phyloP scores from a whole-genome alignment of 2,888 invertebrate genomes.

The Ochlodes sylvanus region DNA sequence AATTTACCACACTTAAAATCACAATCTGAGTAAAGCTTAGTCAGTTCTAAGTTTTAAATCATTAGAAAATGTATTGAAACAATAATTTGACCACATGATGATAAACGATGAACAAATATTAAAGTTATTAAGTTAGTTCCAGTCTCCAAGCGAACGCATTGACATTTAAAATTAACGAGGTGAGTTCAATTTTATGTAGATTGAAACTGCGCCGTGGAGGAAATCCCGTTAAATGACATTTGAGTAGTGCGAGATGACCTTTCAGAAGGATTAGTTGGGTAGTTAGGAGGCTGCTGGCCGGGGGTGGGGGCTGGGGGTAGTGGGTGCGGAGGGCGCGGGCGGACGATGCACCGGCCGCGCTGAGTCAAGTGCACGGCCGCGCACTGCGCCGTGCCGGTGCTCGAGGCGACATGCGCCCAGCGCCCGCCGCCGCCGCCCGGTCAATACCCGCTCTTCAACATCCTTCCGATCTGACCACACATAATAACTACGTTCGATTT shows the following conservation, averaged over 20 bases:
- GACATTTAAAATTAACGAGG: constrained; percentile 3
- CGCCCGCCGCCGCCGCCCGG: constrained; percentile 54
- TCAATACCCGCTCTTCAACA: constrained; percentile 65
- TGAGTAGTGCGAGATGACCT: constrained; percentile 53
- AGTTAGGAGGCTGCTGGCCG: constrained; percentile 44
- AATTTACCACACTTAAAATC: too few relatives aligned
- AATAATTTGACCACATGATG: too few relatives aligned
- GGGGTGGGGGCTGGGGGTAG: constrained; percentile 43
- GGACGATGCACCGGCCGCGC: constrained; percentile 73
- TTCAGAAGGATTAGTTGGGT: constrained; percentile 53
- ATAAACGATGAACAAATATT: too few relatives aligned
- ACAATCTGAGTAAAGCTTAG: too few relatives aligned
- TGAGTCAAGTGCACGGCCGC: constrained; percentile 79
- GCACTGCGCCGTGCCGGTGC: constrained; percentile 61
- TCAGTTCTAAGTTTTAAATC: too few relatives aligned
- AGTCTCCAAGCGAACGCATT: background rate
- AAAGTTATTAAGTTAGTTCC: background rate
- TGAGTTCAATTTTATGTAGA: background rate
- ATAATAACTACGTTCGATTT: constrained; percentile 20
- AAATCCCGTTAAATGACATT: constrained; percentile 39
- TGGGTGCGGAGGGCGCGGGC: constrained; percentile 58
- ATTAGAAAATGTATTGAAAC: too few relatives aligned
- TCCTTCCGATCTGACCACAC: constrained; percentile 32
- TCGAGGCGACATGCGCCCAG: constrained; percentile 58
- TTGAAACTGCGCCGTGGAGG: constrained; percentile 2